These are phyloP conservation scores for Elephantulus edwardii DNA, from an alignment of 2,113 vertebrate genomes.

Conservation along the genomic window DNA sequence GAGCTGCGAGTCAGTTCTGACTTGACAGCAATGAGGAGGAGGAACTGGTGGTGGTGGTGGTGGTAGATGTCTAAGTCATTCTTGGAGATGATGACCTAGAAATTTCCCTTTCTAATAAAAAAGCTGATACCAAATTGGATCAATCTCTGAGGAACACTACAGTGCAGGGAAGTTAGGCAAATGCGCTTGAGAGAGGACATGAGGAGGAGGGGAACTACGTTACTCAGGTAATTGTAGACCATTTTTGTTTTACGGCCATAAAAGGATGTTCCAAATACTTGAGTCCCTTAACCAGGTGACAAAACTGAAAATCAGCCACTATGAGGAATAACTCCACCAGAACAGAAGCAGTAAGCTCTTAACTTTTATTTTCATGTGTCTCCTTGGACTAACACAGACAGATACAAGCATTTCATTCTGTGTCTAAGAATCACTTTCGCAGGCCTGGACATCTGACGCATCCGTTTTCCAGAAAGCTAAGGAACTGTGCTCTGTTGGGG, in stretches of 20 bases:
- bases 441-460: conserved; percentile 79
- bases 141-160: not conserved
- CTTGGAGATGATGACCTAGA: not conserved
- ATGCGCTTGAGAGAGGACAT: not conserved
- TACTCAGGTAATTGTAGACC: not conserved
- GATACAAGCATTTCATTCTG: not conserved
- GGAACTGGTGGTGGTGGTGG: not conserved
- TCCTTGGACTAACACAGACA: conserved; percentile 14
- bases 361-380: conserved; percentile 61
- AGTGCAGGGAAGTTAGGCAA: not conserved
- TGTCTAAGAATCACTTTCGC: conserved; percentile 56
- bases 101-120: not conserved
- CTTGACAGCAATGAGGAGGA: not conserved
- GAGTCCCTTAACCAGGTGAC: not conserved
- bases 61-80: not conserved
- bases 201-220: not conserved
- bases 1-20: too few species aligned
- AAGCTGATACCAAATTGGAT: not conserved
- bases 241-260: not conserved
- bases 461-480: conserved; percentile 80
- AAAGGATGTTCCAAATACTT: not conserved
- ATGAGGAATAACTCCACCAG: not conserved
- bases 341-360: not conserved
- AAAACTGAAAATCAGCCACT: not conserved
- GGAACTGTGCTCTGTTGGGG: conserved; percentile 80